Evolutionary conservation across 2,888 invertebrate genomes (phyloP).

Genomic region (Dendrolimus houi): DNA sequence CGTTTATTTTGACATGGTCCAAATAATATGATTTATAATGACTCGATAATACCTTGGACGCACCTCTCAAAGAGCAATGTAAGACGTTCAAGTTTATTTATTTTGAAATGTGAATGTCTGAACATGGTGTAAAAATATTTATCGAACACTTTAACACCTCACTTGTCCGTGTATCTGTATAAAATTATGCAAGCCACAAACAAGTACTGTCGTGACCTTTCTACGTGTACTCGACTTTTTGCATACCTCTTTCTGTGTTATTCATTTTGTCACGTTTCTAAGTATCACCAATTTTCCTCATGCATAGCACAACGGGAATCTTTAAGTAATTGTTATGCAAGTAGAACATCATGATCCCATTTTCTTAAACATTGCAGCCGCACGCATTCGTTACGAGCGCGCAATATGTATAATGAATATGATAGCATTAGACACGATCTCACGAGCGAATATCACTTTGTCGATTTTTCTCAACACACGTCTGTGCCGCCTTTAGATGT

Average conservation of each 20-base stretch:
- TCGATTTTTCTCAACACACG: background rate
- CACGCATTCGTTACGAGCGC: background rate
- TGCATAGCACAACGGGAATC: background rate
- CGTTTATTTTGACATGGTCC: slow-evolving; percentile 11
- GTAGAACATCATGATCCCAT: slow-evolving; percentile 2
- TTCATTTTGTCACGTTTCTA: background rate
- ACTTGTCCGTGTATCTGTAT: slow-evolving; percentile 21
- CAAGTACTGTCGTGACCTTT: slow-evolving; percentile 27
- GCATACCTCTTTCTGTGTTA: background rate
- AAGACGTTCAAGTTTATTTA: slow-evolving; percentile 15
- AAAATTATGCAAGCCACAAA: slow-evolving; percentile 22
- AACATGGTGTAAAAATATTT: slow-evolving; percentile 43
- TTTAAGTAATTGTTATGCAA: slow-evolving; percentile 1
- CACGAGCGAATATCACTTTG: background rate
- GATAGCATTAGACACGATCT: background rate
- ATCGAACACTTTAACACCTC: slow-evolving; percentile 38
- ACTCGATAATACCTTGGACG: slow-evolving; percentile 2
- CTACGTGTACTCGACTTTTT: background rate
- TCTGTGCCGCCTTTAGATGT: background rate
- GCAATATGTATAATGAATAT: background rate
- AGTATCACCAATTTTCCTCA: background rate
- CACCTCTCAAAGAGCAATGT: slow-evolving; percentile 2
- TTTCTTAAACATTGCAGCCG: slow-evolving; percentile 3
- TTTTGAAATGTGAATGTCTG: slow-evolving; percentile 31
- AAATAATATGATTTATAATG: slow-evolving; percentile 5